A percentile compares a stretch with the other conserved stretches of the same genome.
Evolutionary conservation across 1,140 invertebrate species (phyloP).

Genomic region (Copidosoma floridanum): DNA sequence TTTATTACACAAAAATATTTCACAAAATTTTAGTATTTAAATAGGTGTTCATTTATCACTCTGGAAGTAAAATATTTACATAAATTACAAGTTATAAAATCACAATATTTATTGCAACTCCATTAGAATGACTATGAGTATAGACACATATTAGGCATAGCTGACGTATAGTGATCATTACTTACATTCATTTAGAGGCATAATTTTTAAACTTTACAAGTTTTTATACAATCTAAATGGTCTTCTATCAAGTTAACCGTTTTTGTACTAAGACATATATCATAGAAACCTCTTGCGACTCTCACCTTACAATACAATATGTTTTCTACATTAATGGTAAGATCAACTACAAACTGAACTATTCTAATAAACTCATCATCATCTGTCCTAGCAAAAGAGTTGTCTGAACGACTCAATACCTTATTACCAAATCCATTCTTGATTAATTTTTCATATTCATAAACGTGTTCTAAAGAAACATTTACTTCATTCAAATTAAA

Average conservation of each 20-base stretch:
- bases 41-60: too few relatives aligned
- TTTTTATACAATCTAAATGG: neutral
- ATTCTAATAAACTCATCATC: slow-evolving; percentile 22
- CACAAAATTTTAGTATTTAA: too few relatives aligned
- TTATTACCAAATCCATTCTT: slow-evolving; percentile 4
- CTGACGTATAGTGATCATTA: too few relatives aligned
- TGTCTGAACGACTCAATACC: slow-evolving; percentile 17
- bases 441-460: neutral
- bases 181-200: too few relatives aligned
- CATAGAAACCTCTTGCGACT: neutral
- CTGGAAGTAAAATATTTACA: too few relatives aligned
- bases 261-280: neutral
- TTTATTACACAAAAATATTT: too few relatives aligned
- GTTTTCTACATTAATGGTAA: neutral
- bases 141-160: too few relatives aligned
- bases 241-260: neutral
- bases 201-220: too few relatives aligned
- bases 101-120: too few relatives aligned
- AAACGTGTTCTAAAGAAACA: neutral
- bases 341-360: slow-evolving; percentile 23
- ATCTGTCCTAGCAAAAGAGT: slow-evolving; percentile 11
- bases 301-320: neutral
- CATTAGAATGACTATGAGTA: too few relatives aligned
- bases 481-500: neutral
- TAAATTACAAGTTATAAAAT: too few relatives aligned